Conservation (phyloP, 2,113 vertebrate genomes). For the Cyanoderma ruficeps region DNA sequence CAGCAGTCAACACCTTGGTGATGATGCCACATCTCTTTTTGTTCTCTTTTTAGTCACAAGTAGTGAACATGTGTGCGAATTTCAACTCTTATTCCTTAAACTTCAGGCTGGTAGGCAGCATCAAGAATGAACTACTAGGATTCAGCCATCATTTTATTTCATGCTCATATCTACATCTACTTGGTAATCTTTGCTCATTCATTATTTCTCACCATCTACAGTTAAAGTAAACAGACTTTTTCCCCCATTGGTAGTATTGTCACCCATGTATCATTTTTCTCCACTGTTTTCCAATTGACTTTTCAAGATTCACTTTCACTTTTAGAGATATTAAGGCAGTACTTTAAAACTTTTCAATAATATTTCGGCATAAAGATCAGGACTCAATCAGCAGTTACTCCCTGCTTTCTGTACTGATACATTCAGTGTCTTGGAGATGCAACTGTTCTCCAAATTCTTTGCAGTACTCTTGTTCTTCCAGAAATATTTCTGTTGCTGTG, state of each 20-base stretch:
- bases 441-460: background rate
- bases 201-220: background rate
- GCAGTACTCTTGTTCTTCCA: background rate
- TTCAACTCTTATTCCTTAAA: background rate
- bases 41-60: background rate
- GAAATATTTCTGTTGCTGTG: background rate
- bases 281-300: background rate
- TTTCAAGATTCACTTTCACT: background rate
- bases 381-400: background rate
- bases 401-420: background rate
- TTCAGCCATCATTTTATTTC: background rate
- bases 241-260: background rate
- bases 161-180: background rate
- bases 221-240: background rate
- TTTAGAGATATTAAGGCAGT: background rate
- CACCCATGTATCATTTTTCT: background rate
- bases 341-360: background rate
- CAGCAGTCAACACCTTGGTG: background rate
- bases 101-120: background rate
- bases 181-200: background rate
- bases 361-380: background rate
- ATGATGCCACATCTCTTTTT: background rate
- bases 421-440: rapidly evolving
- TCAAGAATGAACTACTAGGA: background rate
- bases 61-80: background rate